Conservation (phyloP, 2,888 invertebrate genomes). For the Lypha dubia region DNA sequence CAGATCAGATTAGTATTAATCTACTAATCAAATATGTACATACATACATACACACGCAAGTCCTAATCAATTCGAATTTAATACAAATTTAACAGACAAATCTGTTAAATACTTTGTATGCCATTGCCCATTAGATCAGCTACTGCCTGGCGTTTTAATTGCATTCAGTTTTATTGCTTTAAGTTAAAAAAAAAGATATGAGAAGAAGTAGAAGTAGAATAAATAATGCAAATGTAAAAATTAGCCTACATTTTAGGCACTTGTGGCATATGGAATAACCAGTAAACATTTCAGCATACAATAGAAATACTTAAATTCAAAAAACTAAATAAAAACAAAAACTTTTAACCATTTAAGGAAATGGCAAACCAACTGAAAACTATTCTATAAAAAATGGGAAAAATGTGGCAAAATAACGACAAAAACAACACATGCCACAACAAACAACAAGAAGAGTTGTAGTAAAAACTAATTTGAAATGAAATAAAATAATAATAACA, state of each 20-base stretch:
- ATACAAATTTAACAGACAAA: background rate
- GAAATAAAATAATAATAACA: conserved; percentile 16
- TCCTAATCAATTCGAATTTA: background rate
- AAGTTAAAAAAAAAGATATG: background rate
- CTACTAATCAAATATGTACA: no score
- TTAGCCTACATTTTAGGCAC: conserved; percentile 65
- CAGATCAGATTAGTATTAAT: no score
- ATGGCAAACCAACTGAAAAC: conserved; percentile 36
- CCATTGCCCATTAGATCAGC: background rate
- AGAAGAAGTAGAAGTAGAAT: background rate
- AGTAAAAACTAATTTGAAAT: conserved; percentile 50
- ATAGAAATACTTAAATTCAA: conserved; percentile 24
- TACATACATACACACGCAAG: no score
- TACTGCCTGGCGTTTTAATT: conserved; percentile 46
- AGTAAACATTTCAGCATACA: conserved; percentile 38
- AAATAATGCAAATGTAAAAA: conserved; percentile 37
- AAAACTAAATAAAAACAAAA: conserved; percentile 25
- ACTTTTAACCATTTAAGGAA: conserved; percentile 63
- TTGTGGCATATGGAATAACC: conserved; percentile 57
- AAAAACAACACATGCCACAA: background rate
- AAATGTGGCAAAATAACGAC: conserved; percentile 9
- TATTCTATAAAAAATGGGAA: conserved; percentile 13
- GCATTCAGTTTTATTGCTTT: background rate
- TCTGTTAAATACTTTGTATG: background rate
- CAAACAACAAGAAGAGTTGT: conserved; percentile 29